Evolutionary conservation across 2,113 vertebrate species (phyloP), one percentile per base, ranked within the genome.

Genomic region (Diphyllodes magnificus): DNA sequence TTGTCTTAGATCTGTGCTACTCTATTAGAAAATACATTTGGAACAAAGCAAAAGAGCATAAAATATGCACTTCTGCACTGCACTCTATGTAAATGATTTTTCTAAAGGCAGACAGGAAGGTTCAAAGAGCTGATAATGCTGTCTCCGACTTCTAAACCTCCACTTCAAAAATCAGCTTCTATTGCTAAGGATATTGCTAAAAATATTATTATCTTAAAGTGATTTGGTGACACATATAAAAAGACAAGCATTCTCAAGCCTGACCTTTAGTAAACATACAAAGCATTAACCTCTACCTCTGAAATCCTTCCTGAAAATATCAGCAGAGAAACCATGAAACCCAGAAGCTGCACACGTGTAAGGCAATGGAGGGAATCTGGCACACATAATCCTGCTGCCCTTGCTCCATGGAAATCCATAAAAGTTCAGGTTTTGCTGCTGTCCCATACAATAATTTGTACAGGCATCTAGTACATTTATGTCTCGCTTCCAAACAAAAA

Each of bases 61-160:
- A 95, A 95, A 94, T 40, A 85, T 37, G 60, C 37, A 70, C 30
- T 96, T 89, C 78, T 77, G 61, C 57, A 61, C 37, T 72, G 57
- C 28, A 70, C 35, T 95, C 60, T 47, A 88, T 84, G 83, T 76
- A 94, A 94, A 95, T 68, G 6, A 88, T 91, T 91, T 91, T 92
- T 93, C 59, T 86, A 70, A 87, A 80, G 60, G 71, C 60, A 94
- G 87, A 83, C 75, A 77, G 90, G 79, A 86, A 86, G 35, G 79
- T 95, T 92, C 92, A 95, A 91, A 96, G 93, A 94, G 64, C 66
- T 80, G 93, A 96, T 91, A 95, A 87, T 66, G 70, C 50, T 88
- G 87, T 78, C 92, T 94, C 79, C 75, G 90, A 37, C 68, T 91
- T 96, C 63, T 92, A 95, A 96, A 91, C 82, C 51, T 81, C 61